Conservation (phyloP, 2,797 vertebrate species). For the Tokudaia muenninki region DNA sequence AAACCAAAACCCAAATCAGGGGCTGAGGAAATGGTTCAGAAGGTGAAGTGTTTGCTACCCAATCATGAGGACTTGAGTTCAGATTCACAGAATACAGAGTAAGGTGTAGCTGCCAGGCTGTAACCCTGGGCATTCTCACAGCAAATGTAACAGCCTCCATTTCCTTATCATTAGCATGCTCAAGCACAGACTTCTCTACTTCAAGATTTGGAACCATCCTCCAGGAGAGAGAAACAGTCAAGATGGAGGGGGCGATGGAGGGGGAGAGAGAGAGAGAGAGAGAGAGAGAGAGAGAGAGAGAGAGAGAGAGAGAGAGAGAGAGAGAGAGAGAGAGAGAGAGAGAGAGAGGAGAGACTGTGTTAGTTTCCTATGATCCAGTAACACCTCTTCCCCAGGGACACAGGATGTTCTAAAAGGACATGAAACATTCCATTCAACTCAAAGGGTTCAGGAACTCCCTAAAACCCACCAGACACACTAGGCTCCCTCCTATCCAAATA, state of each 20-base stretch:
- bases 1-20: neutral
- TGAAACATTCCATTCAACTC: neutral
- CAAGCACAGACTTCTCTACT: neutral
- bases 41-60: neutral
- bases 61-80: neutral
- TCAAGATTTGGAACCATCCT: slow-evolving; percentile 13
- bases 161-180: neutral
- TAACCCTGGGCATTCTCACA: neutral
- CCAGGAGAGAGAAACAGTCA: neutral
- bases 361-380: neutral
- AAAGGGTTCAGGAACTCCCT: neutral
- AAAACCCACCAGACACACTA: neutral
- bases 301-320: no score
- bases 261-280: no score
- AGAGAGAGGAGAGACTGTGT: neutral
- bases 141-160: neutral
- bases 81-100: neutral
- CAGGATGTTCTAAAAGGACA: no score
- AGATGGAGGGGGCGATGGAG: neutral
- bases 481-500: no score
- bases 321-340: no score
- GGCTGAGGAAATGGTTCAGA: neutral
- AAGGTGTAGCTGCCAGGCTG: neutral
- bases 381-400: neutral
- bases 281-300: no score